Percentiles rank a stretch among this genome's conserved stretches.
Evolutionary conservation across 2,888 invertebrate species (phyloP).

Genomic region (Formica aserva): DNA sequence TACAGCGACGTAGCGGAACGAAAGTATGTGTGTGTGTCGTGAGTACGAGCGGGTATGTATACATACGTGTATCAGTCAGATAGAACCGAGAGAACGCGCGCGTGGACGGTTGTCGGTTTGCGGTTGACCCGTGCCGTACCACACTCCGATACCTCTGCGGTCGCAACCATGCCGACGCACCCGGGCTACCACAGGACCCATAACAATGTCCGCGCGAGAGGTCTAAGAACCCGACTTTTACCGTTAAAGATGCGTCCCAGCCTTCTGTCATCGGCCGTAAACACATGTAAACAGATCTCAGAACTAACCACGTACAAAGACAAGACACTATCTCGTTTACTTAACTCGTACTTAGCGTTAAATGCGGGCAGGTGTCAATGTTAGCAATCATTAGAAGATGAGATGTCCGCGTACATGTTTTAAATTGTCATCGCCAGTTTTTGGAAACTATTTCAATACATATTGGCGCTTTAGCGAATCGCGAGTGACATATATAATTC

Average conservation of each 20-base stretch:
- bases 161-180: slow-evolving; percentile 80
- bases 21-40: background rate
- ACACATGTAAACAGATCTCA: slow-evolving; percentile 46
- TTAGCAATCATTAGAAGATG: no score
- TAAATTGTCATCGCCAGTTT: background rate
- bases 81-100: slow-evolving; percentile 70
- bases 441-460: background rate
- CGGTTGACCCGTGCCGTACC: slow-evolving; percentile 84
- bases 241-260: slow-evolving; percentile 37
- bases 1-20: slow-evolving; percentile 53
- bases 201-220: slow-evolving; percentile 62
- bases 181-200: slow-evolving; percentile 74
- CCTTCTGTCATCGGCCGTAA: slow-evolving; percentile 31
- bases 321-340: background rate
- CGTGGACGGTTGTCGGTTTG: slow-evolving; percentile 84
- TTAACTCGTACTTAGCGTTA: background rate
- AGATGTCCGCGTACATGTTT: background rate
- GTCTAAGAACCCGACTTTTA: slow-evolving; percentile 64
- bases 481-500: background rate
- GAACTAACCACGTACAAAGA: background rate
- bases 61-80: slow-evolving; percentile 29
- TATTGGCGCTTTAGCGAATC: background rate
- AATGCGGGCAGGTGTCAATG: background rate
- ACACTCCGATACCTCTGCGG: slow-evolving; percentile 83
- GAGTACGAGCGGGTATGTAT: background rate